Conservation (phyloP, 2,797 vertebrate genomes). For the Vipera latastei region DNA sequence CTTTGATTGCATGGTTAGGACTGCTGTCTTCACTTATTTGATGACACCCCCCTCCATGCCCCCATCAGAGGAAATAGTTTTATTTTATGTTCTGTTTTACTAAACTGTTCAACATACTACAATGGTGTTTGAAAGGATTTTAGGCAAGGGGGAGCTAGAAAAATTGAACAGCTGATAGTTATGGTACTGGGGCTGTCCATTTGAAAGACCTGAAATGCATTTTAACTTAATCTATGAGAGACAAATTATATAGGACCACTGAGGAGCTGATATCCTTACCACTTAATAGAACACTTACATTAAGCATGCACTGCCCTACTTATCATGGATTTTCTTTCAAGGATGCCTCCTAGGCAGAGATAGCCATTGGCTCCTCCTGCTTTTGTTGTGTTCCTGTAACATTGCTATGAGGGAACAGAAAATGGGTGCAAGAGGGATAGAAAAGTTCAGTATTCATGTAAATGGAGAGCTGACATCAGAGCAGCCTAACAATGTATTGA, state of each 20-base stretch:
- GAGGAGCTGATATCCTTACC: neutral
- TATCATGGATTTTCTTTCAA: neutral
- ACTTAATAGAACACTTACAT: neutral
- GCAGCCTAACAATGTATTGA: slow-evolving; percentile 10
- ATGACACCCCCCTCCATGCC: neutral
- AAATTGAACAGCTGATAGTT: neutral
- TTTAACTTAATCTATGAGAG: neutral
- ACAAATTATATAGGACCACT: neutral
- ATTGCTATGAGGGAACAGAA: neutral
- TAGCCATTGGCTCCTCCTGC: neutral
- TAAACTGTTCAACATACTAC: neutral
- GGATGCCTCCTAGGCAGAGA: neutral
- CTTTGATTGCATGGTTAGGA: neutral
- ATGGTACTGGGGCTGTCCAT: neutral
- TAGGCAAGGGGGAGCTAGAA: neutral
- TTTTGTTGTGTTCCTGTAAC: neutral
- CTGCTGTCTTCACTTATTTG: neutral
- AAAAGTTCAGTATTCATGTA: neutral
- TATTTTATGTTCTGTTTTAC: neutral
- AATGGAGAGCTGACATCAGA: neutral
- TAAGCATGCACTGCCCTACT: neutral
- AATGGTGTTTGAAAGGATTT: neutral
- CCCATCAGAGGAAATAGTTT: neutral
- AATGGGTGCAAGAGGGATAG: neutral
- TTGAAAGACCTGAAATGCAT: neutral